phyloP scores from a whole-genome alignment of 1,140 invertebrate genomes.

The Macrobrachium rosenbergii region DNA sequence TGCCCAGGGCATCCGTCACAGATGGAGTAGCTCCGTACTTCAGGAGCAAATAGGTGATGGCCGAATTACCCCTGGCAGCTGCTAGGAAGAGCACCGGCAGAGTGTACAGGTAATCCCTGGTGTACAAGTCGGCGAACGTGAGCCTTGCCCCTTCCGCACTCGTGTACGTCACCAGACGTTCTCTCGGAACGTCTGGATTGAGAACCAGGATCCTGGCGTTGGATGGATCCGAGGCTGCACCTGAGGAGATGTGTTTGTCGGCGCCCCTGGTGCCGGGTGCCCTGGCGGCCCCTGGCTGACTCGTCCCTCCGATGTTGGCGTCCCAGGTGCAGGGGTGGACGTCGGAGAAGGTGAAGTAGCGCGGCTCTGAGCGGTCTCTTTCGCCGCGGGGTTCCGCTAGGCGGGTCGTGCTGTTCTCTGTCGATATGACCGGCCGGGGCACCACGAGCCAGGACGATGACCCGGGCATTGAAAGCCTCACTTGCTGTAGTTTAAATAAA shows the following conservation, averaged over 20 bases:
- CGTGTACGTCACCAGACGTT: conserved; percentile 53
- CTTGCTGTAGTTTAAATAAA: conserved; percentile 48
- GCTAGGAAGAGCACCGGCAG: conserved; percentile 75
- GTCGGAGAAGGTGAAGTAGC: conserved; percentile 65
- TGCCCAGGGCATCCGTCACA: conserved; percentile 73
- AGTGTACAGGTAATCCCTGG: conserved; percentile 72
- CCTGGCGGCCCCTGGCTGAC: conserved; percentile 11
- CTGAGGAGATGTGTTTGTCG: conserved; percentile 8
- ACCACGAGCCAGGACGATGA: conserved; percentile 64
- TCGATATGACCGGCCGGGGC: conserved; percentile 68
- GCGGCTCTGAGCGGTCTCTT: conserved; percentile 58
- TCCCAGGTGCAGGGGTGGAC: conserved; percentile 62
- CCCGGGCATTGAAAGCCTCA: conserved; percentile 65
- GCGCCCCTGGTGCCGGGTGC: conserved; percentile 50
- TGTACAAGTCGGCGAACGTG: conserved; percentile 71
- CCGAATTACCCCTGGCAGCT: conserved; percentile 72
- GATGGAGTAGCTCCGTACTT: conserved; percentile 74
- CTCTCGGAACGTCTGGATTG: conserved; percentile 51
- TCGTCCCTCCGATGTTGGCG: background rate
- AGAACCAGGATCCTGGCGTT: conserved; percentile 51
- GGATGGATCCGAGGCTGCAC: conserved; percentile 11
- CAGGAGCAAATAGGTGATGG: conserved; percentile 73
- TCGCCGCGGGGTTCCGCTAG: conserved; percentile 64
- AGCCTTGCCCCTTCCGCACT: conserved; percentile 44
- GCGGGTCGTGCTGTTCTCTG: conserved; percentile 69